phyloP scores from a whole-genome alignment of 2,888 invertebrate species.

The Phortica okadai region DNA sequence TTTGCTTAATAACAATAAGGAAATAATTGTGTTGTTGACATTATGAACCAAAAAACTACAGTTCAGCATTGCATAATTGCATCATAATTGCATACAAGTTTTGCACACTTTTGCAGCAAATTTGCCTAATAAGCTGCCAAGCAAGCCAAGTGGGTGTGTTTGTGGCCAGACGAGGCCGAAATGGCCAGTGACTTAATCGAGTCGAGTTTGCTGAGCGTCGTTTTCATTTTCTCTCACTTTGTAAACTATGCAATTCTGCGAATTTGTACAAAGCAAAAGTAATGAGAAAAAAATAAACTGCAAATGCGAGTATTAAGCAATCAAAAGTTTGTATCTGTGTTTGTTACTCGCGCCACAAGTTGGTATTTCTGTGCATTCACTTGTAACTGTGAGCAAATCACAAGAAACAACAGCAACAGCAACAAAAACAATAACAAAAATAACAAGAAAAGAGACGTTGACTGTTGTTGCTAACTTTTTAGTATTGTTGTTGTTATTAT shows the following conservation, averaged over 20 bases:
- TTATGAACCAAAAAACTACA: not conserved
- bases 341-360: not conserved
- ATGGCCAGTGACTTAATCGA: not conserved
- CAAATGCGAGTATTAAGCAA: conserved; percentile 27
- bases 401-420: not conserved
- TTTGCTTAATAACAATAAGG: not conserved
- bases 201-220: not conserved
- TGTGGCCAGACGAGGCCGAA: not conserved
- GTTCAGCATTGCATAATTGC: conserved; percentile 1
- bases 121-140: not conserved
- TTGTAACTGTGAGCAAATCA: conserved; percentile 14
- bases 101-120: not conserved
- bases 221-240: not conserved
- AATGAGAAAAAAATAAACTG: not conserved
- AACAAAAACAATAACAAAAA: conserved; percentile 8
- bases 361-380: conserved; percentile 34
- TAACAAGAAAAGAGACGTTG: not conserved
- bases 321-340: conserved; percentile 8
- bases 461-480: not conserved
- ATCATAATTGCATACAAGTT: not conserved
- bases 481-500: conserved; percentile 21
- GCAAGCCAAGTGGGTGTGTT: conserved; percentile 1
- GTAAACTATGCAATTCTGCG: not conserved
- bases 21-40: not conserved
- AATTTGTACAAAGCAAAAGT: not conserved